A percentile compares a stretch with the other conserved stretches of the same genome.
These are phyloP conservation scores for Callimorpha dominula DNA, from an alignment of 2,888 invertebrate species.

Conservation along the genomic window DNA sequence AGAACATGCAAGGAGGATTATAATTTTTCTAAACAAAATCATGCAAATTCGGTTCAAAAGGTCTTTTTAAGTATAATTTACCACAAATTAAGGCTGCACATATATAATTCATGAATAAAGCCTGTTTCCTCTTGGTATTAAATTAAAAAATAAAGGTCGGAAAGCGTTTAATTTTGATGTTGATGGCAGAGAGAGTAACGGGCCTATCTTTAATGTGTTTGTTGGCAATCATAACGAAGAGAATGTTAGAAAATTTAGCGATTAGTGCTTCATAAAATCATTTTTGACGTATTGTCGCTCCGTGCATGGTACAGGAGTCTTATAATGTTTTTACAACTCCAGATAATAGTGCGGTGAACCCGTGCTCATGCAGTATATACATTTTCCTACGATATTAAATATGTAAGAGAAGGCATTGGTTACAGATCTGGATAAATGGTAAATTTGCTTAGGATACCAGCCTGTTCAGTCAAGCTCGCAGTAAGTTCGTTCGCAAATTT, in stretches of 20 bases:
- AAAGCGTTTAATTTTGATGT: slow-evolving; percentile 26
- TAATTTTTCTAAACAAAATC: slow-evolving; percentile 62
- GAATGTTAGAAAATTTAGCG: neutral
- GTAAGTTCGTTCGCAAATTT: too few species aligned
- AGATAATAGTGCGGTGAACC: neutral
- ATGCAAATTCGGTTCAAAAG: slow-evolving; percentile 67
- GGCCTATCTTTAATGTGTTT: slow-evolving; percentile 2
- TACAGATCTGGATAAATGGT: too few species aligned
- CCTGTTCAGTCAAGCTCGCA: too few species aligned
- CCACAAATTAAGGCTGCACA: slow-evolving; percentile 72
- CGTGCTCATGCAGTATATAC: too few species aligned
- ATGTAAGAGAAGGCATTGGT: too few species aligned
- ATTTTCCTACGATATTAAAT: too few species aligned
- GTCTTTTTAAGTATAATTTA: slow-evolving; percentile 73
- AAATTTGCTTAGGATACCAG: too few species aligned
- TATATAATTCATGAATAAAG: slow-evolving; percentile 71
- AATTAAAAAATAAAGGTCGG: slow-evolving; percentile 41
- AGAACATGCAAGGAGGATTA: slow-evolving; percentile 50
- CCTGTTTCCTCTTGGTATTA: slow-evolving; percentile 56
- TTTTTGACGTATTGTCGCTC: too few species aligned
- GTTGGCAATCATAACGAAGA: neutral
- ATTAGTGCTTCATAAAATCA: too few species aligned
- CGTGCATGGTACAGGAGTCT: neutral
- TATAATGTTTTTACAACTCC: neutral
- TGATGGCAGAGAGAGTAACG: neutral